These are phyloP conservation scores for Sapayoa aenigma DNA, from an alignment of 2,113 vertebrate genomes.

Conservation along the genomic window DNA sequence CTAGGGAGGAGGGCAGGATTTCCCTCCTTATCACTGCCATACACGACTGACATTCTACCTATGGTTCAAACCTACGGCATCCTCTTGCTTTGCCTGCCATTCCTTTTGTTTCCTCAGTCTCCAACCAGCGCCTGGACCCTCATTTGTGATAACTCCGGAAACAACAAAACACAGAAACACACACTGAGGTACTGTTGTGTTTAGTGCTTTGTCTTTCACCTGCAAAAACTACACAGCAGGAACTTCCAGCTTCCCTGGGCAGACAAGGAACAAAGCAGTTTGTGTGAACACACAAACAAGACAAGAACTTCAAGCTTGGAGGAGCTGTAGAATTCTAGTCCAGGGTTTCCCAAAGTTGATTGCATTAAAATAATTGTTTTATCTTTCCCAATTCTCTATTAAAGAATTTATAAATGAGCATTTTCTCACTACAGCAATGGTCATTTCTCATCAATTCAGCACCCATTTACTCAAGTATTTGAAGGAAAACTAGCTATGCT, in stretches of 20 bases:
- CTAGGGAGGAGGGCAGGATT: background rate
- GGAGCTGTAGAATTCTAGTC: background rate
- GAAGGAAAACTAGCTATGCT: background rate
- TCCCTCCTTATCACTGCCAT: background rate
- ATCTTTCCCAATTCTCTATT: background rate
- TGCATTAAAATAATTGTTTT: background rate
- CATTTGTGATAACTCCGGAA: background rate
- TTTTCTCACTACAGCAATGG: background rate
- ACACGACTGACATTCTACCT: background rate
- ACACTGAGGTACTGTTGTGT: background rate
- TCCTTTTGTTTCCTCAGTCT: background rate
- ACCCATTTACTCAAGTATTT: background rate
- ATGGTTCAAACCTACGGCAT: background rate
- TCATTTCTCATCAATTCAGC: background rate
- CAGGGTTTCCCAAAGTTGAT: background rate
- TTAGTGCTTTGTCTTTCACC: background rate
- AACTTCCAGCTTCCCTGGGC: background rate
- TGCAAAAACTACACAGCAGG: background rate
- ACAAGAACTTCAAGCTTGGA: background rate
- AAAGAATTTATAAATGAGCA: background rate
- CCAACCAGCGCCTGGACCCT: background rate
- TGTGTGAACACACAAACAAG: background rate
- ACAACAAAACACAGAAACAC: background rate
- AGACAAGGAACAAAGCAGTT: background rate
- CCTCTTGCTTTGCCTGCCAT: background rate